Conservation (phyloP, 2,888 invertebrate genomes). For the Stomorhina lunata region DNA sequence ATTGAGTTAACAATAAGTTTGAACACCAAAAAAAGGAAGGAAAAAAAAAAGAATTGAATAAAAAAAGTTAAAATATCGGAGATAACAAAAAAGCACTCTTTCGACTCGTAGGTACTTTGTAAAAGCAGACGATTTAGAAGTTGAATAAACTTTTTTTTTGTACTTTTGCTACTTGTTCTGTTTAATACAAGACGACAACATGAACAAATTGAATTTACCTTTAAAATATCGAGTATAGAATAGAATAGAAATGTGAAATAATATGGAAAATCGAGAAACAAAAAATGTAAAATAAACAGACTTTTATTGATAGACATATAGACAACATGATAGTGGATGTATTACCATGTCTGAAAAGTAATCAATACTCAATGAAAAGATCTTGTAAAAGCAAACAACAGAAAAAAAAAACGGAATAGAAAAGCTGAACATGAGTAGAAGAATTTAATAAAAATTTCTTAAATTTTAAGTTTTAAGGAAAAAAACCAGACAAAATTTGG, state of each 20-base stretch:
- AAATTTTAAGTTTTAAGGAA: not conserved
- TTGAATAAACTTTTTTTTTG: constrained; percentile 52
- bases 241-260: not conserved
- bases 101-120: too few species aligned
- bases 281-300: constrained; percentile 33
- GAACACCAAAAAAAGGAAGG: constrained; percentile 10
- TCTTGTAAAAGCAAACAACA: constrained; percentile 18
- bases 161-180: not conserved
- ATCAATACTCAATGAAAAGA: constrained; percentile 50
- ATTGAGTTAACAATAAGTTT: constrained; percentile 59
- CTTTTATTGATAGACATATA: constrained; percentile 54
- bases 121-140: constrained; percentile 11
- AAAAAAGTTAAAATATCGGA: too few species aligned
- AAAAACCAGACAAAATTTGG: too few species aligned
- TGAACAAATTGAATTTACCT: constrained; percentile 54
- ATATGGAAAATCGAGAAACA: not conserved
- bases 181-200: constrained; percentile 26
- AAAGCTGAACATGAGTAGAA: not conserved
- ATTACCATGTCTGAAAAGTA: constrained; percentile 55
- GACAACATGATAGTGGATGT: constrained; percentile 47
- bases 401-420: not conserved
- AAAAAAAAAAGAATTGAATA: not conserved
- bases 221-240: not conserved
- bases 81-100: too few species aligned
- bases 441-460: constrained; percentile 1